Percentiles rank a stretch among this genome's conserved stretches.
Conservation (phyloP, 1,140 invertebrate genomes). For the Cylas formicarius region DNA sequence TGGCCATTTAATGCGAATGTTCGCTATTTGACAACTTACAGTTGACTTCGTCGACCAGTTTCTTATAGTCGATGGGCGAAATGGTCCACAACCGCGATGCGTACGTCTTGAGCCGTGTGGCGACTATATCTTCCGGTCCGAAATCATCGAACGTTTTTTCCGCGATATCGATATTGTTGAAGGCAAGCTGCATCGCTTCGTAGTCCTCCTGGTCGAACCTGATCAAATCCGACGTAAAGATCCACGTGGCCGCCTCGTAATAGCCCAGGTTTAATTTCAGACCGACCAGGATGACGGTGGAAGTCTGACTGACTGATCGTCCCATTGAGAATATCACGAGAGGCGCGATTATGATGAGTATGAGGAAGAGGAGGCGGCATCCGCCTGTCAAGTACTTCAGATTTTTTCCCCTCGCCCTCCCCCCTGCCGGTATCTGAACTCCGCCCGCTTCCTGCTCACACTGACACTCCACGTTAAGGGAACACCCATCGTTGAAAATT, state of each 20-base stretch:
- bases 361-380: background rate
- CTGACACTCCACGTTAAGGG: background rate
- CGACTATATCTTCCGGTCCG: slow-evolving; percentile 8
- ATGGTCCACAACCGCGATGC: slow-evolving; percentile 11
- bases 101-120: slow-evolving; percentile 5
- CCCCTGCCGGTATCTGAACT: background rate
- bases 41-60: slow-evolving; percentile 4
- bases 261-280: background rate
- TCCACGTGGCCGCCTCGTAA: no score
- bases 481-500: no score
- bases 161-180: slow-evolving; percentile 9
- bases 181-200: slow-evolving; percentile 5
- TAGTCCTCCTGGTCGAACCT: slow-evolving; percentile 5
- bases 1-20: no score
- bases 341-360: background rate
- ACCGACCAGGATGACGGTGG: background rate
- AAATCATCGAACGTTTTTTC: slow-evolving; percentile 13
- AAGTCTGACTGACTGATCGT: background rate
- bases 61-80: slow-evolving; percentile 5
- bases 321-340: background rate
- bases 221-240: no score
- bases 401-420: background rate
- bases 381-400: background rate
- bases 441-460: background rate
- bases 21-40: no score